A percentile compares a stretch with the other conserved stretches of the same genome.
phyloP scores from a whole-genome alignment of 2,797 vertebrate species.

The Pseudopleuronectes americanus region DNA sequence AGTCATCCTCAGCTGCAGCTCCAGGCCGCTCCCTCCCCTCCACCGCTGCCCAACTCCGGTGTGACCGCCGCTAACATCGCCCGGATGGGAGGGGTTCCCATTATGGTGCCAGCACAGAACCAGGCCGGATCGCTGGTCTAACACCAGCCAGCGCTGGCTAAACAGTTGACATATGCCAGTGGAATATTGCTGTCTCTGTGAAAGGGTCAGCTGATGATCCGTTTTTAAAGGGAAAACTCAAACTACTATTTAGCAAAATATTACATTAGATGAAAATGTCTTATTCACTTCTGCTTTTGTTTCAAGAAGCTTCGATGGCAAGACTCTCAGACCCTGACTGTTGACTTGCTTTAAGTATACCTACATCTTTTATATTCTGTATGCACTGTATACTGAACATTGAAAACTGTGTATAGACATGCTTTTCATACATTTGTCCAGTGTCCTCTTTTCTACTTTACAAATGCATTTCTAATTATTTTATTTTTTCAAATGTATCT shows the following conservation, averaged over 20 bases:
- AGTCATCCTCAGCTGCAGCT: constrained; percentile 56
- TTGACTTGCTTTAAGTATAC: constrained; percentile 47
- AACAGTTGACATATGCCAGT: constrained; percentile 14
- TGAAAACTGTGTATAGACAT: constrained; percentile 57
- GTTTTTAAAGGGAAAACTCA: constrained; percentile 36
- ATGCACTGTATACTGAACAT: constrained; percentile 53
- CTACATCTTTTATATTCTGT: constrained; percentile 61
- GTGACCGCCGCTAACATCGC: constrained; percentile 86
- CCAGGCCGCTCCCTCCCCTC: constrained; percentile 61
- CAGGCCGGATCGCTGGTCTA: constrained; percentile 95
- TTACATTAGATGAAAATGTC: constrained; percentile 19
- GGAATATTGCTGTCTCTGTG: background rate
- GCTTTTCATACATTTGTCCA: constrained; percentile 63
- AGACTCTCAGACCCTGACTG: constrained; percentile 48
- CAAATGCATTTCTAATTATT: constrained; percentile 44
- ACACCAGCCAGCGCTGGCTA: constrained; percentile 22
- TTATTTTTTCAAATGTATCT: constrained; percentile 19
- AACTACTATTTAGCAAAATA: constrained; percentile 31
- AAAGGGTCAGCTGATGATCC: constrained; percentile 9
- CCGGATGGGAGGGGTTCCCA: constrained; percentile 90
- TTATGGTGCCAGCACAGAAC: constrained; percentile 95
- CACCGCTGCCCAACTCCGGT: constrained; percentile 60
- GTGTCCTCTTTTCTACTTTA: constrained; percentile 64
- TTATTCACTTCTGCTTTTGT: constrained; percentile 21
- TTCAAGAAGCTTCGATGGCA: constrained; percentile 24